Evolutionary conservation across 2,888 invertebrate species (phyloP).

Genomic region (Coelopa pilipes): DNA sequence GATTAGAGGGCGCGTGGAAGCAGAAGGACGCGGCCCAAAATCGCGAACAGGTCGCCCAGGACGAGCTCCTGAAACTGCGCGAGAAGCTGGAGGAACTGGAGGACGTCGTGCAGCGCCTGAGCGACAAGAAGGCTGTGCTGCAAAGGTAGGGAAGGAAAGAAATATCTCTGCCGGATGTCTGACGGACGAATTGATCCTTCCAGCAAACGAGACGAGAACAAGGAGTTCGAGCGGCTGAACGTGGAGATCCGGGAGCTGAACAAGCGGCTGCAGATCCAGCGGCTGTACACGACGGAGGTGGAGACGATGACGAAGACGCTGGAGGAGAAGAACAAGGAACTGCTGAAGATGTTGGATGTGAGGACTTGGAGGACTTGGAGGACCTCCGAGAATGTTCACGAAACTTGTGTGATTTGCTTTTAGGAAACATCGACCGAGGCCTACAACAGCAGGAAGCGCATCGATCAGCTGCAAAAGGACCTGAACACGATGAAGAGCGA

Average conservation of each 20-base stretch:
- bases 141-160: conserved; percentile 47
- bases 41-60: conserved; percentile 64
- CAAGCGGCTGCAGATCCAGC: conserved; percentile 62
- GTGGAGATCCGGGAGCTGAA: conserved; percentile 63
- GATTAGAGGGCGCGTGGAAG: conserved; percentile 64
- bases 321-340: conserved; percentile 63
- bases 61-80: conserved; percentile 59
- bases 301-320: conserved; percentile 59
- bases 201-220: conserved; percentile 58
- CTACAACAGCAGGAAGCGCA: conserved; percentile 59
- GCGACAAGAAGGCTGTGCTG: conserved; percentile 55
- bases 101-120: conserved; percentile 57
- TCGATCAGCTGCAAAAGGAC: conserved; percentile 59
- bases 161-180: not conserved
- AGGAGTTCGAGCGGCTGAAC: conserved; percentile 62
- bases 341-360: conserved; percentile 64
- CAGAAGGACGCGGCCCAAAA: conserved; percentile 65
- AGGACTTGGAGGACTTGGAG: conserved; percentile 16
- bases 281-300: conserved; percentile 60
- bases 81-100: conserved; percentile 60
- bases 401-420: not conserved
- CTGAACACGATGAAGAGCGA: conserved; percentile 56
- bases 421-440: conserved; percentile 65
- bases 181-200: not conserved
- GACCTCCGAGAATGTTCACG: no score